phyloP scores from a whole-genome alignment of 1,140 invertebrate genomes.

The Kradibia gibbosae region DNA sequence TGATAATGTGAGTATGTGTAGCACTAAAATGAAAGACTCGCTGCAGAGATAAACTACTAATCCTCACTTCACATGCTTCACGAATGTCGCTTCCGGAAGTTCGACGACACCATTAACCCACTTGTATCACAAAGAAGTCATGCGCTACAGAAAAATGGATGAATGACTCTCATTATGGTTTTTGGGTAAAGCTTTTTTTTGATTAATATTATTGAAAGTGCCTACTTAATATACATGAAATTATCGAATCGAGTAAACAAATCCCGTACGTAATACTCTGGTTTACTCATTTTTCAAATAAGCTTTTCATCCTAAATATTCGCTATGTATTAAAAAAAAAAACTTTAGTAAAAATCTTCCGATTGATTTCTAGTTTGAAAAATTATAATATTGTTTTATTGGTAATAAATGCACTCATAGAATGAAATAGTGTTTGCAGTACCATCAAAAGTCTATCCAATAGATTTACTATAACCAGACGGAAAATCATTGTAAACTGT shows the following conservation, averaged over 20 bases:
- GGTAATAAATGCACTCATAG: not conserved
- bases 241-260: too few relatives aligned
- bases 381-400: not conserved
- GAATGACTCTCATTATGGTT: constrained; percentile 31
- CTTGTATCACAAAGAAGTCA: constrained; percentile 49
- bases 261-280: too few relatives aligned
- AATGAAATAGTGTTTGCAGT: not conserved
- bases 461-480: not conserved
- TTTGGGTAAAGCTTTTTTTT: not conserved
- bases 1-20: not conserved
- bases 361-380: not conserved
- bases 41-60: constrained; percentile 52
- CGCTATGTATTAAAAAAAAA: too few relatives aligned
- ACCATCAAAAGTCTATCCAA: too few relatives aligned
- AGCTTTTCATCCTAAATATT: too few relatives aligned
- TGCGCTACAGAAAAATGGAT: constrained; percentile 24
- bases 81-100: constrained; percentile 61
- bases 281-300: too few relatives aligned
- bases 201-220: constrained; percentile 31
- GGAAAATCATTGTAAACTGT: constrained; percentile 36
- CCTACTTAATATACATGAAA: not conserved
- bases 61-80: constrained; percentile 60
- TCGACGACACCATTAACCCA: constrained; percentile 64
- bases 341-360: not conserved
- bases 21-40: constrained; percentile 42